These are phyloP conservation scores for Cherax destructor DNA, from an alignment of 1,140 invertebrate genomes.

Conservation along the genomic window DNA sequence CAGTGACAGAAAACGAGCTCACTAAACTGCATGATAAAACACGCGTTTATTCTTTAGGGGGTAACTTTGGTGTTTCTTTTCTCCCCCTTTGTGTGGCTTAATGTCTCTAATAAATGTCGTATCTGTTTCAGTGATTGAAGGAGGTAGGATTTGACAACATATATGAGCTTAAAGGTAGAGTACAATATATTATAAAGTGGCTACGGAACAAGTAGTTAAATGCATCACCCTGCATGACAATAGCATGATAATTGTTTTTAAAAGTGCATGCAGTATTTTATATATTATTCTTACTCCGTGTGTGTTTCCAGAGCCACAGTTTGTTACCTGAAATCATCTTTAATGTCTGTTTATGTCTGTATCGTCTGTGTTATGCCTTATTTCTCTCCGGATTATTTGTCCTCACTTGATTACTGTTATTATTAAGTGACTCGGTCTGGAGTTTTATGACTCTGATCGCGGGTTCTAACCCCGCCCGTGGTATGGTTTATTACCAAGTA, in stretches of 20 bases:
- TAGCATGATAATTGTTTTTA: background rate
- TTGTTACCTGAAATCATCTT: background rate
- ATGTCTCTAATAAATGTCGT: constrained; percentile 35
- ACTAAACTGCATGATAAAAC: constrained; percentile 53
- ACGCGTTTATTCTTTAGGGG: background rate
- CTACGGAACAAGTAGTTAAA: constrained; percentile 25
- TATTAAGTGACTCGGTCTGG: no score
- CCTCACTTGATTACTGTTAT: no score
- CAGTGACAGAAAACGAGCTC: constrained; percentile 7
- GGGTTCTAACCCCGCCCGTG: no score
- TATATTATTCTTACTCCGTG: background rate
- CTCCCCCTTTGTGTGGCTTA: background rate
- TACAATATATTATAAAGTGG: constrained; percentile 32
- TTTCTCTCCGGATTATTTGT: no score
- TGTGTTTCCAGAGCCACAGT: constrained; percentile 32
- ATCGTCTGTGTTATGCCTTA: no score
- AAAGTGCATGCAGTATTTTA: constrained; percentile 19
- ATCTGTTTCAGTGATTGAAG: constrained; percentile 69
- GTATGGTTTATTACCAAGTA: no score
- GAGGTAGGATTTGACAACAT: constrained; percentile 60
- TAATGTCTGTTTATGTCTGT: background rate
- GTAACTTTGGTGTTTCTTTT: constrained; percentile 29
- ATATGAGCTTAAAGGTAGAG: constrained; percentile 62
- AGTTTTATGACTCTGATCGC: no score
- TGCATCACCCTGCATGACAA: background rate